Evolutionary conservation across 2,113 vertebrate species (phyloP), one percentile per base, ranked within the genome.

Genomic region (Apteryx mantelli): DNA sequence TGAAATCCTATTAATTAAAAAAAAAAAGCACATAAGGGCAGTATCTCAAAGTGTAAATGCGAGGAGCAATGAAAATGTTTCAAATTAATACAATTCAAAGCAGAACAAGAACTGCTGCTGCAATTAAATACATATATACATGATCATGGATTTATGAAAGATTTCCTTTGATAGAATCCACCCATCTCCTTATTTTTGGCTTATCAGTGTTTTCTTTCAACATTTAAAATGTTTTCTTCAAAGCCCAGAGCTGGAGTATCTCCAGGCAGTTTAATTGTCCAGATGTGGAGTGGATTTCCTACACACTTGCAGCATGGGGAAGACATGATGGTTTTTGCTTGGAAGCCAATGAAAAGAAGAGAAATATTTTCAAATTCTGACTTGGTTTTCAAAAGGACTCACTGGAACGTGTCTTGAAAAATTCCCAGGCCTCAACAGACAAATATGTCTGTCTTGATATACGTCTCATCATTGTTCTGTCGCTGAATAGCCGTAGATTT

Each of bases 201-300:
- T 96, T 93, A 91, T 97, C 91, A 38, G 30, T 96, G 61, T 95
- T 89, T 95, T 91, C 89, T 94, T 95, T 94, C 79, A 89, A 82
- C 85, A 58, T 87, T 92, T 53, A 42, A 87, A 75, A 7, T 89
- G 76, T 92, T 91, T 86, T 86, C 93, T 91, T 96, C 91, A 89
- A 95, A 93, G 75, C 73, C 77, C 22, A 65, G 71, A 77, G 60
- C 82, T 88, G 89, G 77, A 60, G 21, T 63, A 42, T 70, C 69
- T 96, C 87, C 89, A 92, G 48, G 44, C 64, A 73, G 32, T 96
- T 89, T 92, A 90, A 82, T 76, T 92, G 64, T 80, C 84, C 92
- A 95, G 88, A 93, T 95, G 92, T 93, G 76, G 63, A 83, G 42
- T 87, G 53, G 85, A 83, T 97, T 86, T 88, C 86, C 53, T 80